phyloP scores from a whole-genome alignment of 1,140 invertebrate genomes.

The Apis florea region DNA sequence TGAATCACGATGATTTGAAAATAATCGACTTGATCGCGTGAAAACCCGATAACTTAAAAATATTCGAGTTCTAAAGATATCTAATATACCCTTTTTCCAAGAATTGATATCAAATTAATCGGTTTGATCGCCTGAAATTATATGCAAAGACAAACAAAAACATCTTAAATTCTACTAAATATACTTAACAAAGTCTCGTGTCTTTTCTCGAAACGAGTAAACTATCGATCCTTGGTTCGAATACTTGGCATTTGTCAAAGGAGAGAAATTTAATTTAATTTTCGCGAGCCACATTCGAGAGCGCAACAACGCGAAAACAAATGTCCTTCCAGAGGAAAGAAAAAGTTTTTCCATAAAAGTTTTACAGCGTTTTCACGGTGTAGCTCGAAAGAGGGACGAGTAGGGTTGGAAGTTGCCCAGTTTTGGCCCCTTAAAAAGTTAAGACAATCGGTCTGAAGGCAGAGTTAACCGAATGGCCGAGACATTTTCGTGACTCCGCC shows the following conservation, averaged over 20 bases:
- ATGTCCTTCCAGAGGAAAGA: not conserved
- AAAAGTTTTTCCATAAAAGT: constrained; percentile 17
- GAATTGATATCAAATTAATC: too few species aligned
- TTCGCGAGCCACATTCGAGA: too few species aligned
- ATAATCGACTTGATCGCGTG: too few species aligned
- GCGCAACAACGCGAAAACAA: not conserved
- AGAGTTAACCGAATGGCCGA: not conserved
- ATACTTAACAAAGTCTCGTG: not conserved
- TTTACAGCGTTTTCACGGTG: not conserved
- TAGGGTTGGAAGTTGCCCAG: not conserved
- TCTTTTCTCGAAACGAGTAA: not conserved
- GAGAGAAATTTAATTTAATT: constrained; percentile 4
- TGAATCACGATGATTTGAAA: too few species aligned
- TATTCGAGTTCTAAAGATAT: too few species aligned
- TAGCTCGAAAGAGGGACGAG: not conserved
- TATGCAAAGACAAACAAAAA: too few species aligned
- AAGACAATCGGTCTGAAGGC: not conserved
- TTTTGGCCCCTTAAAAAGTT: constrained; percentile 7
- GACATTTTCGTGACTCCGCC: not conserved
- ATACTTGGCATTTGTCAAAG: not conserved
- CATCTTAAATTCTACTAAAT: not conserved
- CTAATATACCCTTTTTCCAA: too few species aligned
- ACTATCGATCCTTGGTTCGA: too few species aligned
- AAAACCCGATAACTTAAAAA: too few species aligned
- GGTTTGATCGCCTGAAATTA: too few species aligned